A percentile compares a stretch with the other conserved stretches of the same genome.
Evolutionary conservation across 2,113 vertebrate species (phyloP).

Genomic region (Myrmophylax atrothorax): DNA sequence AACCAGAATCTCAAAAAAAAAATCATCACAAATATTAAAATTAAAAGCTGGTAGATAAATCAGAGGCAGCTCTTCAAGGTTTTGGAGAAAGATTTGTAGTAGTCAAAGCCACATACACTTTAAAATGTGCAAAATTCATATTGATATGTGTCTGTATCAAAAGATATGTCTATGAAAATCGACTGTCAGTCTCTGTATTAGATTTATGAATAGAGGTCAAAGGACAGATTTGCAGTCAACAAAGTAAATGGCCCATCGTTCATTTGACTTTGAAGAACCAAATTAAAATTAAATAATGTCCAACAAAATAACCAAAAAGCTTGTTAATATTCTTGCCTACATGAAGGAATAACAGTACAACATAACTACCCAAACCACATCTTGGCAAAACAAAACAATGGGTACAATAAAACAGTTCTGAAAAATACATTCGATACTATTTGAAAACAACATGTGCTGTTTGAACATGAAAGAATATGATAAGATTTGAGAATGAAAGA

Average conservation of each 20-base stretch:
- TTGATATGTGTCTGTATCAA: fast-evolving
- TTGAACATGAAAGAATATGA: background rate
- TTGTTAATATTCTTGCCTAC: background rate
- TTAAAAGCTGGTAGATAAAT: background rate
- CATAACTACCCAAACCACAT: background rate
- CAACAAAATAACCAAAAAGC: background rate
- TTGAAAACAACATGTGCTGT: background rate
- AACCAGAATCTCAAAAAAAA: background rate
- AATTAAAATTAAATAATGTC: background rate
- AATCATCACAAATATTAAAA: background rate
- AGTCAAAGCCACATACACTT: background rate
- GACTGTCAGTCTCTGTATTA: background rate
- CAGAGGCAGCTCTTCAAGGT: background rate
- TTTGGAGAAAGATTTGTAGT: background rate
- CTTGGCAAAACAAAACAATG: background rate
- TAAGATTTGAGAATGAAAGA: background rate
- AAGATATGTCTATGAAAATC: background rate
- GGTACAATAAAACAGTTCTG: background rate
- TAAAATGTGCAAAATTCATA: background rate
- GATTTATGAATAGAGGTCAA: background rate
- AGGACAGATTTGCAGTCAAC: background rate
- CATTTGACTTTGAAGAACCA: background rate
- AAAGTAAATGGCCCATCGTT: background rate
- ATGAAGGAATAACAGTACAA: background rate
- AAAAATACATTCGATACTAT: background rate